These are phyloP conservation scores for Puntigrus tetrazona DNA, from an alignment of 2,113 vertebrate species.

Conservation along the genomic window DNA sequence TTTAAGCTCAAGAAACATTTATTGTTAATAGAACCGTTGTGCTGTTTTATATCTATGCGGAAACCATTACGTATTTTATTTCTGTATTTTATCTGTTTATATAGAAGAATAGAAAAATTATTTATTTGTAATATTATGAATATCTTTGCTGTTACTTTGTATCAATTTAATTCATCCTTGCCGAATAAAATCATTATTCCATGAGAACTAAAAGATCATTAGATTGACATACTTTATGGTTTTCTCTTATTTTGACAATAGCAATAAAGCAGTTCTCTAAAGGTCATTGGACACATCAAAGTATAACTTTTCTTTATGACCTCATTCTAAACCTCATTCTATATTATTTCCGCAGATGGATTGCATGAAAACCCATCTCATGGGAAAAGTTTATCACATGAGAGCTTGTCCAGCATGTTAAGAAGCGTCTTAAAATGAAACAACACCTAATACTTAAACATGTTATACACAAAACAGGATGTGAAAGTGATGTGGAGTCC, in stretches of 20 bases:
- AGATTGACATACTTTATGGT: not conserved
- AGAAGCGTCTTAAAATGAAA: not conserved
- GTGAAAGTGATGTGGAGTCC: slow-evolving; percentile 26
- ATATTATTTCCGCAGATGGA: not conserved
- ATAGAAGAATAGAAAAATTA: no score
- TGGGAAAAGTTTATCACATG: not conserved
- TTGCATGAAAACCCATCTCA: not conserved
- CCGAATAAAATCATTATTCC: not conserved
- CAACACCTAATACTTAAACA: slow-evolving; percentile 5
- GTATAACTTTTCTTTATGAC: not conserved
- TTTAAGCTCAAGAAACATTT: not conserved
- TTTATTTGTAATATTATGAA: no score
- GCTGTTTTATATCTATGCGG: not conserved
- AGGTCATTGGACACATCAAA: not conserved
- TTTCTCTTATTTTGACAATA: not conserved
- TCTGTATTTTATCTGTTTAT: not conserved
- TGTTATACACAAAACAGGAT: slow-evolving; percentile 34
- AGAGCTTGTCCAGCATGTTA: not conserved
- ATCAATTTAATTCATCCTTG: not conserved
- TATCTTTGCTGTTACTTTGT: not conserved
- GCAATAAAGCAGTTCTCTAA: not conserved
- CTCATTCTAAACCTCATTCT: not conserved
- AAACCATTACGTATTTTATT: no score
- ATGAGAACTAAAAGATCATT: not conserved
- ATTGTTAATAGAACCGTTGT: not conserved